Evolutionary conservation across 2,113 vertebrate genomes (phyloP).

Genomic region (Microtus ochrogaster): DNA sequence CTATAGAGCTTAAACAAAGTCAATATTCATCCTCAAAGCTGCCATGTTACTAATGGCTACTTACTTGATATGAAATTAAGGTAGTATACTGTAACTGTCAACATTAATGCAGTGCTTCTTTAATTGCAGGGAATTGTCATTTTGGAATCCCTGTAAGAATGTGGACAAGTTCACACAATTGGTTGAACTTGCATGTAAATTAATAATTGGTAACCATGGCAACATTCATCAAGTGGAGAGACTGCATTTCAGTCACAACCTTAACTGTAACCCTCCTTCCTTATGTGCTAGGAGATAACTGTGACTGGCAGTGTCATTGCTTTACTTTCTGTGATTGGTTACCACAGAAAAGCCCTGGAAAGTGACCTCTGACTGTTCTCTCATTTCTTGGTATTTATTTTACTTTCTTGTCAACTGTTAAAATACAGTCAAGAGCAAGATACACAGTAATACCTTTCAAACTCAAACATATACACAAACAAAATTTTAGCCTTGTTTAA

Average conservation of each 20-base stretch:
- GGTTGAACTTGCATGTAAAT: constrained; percentile 42
- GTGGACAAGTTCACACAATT: constrained; percentile 41
- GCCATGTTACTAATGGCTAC: background rate
- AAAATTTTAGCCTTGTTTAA: background rate
- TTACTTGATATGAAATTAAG: background rate
- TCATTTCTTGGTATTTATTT: background rate
- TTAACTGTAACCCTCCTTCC: background rate
- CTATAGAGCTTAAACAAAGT: background rate
- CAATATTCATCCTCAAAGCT: background rate
- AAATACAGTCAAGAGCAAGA: background rate
- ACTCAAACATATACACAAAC: background rate
- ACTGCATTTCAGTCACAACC: background rate
- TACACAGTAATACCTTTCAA: background rate
- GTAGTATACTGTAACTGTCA: background rate
- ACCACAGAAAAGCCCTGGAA: background rate
- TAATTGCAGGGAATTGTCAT: background rate
- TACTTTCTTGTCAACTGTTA: background rate
- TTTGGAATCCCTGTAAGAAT: constrained; percentile 13
- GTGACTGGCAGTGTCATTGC: background rate
- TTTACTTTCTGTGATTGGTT: background rate
- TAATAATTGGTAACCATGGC: constrained; percentile 26
- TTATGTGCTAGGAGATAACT: too few species aligned
- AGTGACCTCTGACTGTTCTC: background rate
- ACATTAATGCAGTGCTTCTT: background rate
- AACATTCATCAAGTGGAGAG: background rate